Evolutionary conservation across 1,140 invertebrate genomes (phyloP).

Genomic region (Sinella curviseta): DNA sequence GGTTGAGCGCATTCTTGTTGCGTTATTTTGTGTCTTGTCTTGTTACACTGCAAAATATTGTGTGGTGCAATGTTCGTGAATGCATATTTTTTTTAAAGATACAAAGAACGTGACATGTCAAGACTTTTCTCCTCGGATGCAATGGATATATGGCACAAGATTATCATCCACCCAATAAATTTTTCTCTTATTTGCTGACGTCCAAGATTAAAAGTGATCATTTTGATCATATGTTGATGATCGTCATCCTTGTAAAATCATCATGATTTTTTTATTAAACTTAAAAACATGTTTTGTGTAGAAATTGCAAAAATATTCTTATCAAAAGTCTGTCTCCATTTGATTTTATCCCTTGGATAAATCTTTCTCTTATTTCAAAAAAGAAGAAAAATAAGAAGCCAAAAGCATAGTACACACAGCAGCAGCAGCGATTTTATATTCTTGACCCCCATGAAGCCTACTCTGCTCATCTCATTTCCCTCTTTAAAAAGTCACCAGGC

Average conservation of each 20-base stretch:
- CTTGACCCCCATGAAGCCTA: not conserved
- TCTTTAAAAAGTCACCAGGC: constrained; percentile 15
- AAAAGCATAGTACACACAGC: too few relatives aligned
- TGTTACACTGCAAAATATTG: not conserved
- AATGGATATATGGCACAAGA: not conserved
- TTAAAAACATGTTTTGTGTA: not conserved
- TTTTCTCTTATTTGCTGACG: not conserved
- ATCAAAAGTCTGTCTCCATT: not conserved
- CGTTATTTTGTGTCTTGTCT: not conserved
- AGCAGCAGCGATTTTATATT: not conserved
- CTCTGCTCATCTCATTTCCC: not conserved
- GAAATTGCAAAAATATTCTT: not conserved
- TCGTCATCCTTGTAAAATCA: too few relatives aligned
- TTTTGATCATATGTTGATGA: too few relatives aligned
- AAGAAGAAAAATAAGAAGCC: not conserved
- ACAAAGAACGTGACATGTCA: not conserved
- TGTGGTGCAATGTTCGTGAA: too few relatives aligned
- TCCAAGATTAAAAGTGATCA: not conserved
- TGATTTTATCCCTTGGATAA: not conserved
- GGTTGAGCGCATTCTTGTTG: not conserved
- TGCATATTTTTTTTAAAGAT: not conserved
- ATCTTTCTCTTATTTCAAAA: not conserved
- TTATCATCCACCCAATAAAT: not conserved
- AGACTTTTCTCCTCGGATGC: not conserved
- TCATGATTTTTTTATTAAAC: not conserved